Conservation (phyloP, 2,888 invertebrate genomes). For the Deroplatys truncata region DNA sequence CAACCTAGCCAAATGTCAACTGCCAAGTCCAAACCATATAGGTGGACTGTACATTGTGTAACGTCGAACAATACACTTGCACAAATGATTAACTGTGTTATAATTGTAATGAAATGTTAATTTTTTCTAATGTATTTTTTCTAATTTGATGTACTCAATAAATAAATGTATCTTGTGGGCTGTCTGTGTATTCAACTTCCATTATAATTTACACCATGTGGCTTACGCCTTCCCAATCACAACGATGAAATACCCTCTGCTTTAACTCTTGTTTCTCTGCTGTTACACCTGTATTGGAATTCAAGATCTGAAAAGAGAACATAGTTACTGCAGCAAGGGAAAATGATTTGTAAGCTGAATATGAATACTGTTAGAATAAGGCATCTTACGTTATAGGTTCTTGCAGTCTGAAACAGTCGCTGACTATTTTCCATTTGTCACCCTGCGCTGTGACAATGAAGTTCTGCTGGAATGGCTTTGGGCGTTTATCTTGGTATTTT, state of each 20-base stretch:
- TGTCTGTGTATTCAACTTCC: not conserved
- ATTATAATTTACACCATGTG: not conserved
- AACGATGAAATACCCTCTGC: not conserved
- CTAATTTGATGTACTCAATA: not conserved
- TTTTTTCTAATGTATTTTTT: not conserved
- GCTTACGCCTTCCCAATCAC: not conserved
- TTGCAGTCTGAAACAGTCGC: slow-evolving; percentile 80
- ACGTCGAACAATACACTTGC: not conserved
- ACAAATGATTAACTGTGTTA: not conserved
- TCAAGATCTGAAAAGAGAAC: not conserved
- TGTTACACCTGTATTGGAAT: not conserved
- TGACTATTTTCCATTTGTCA: slow-evolving; percentile 91
- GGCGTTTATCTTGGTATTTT: slow-evolving; percentile 58
- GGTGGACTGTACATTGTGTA: not conserved
- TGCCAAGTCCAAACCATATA: not conserved
- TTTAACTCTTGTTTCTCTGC: not conserved
- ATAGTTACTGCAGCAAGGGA: too few species aligned
- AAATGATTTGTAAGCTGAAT: not conserved
- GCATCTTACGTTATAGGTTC: slow-evolving; percentile 17
- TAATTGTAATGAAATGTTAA: not conserved
- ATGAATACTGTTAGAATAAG: not conserved
- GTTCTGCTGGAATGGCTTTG: slow-evolving; percentile 75
- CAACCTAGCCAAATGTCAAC: not conserved
- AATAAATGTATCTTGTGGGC: not conserved
- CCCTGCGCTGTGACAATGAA: slow-evolving; percentile 83